These are phyloP conservation scores for Recurvirostra avosetta DNA, from an alignment of 2,113 vertebrate species.

Conservation along the genomic window DNA sequence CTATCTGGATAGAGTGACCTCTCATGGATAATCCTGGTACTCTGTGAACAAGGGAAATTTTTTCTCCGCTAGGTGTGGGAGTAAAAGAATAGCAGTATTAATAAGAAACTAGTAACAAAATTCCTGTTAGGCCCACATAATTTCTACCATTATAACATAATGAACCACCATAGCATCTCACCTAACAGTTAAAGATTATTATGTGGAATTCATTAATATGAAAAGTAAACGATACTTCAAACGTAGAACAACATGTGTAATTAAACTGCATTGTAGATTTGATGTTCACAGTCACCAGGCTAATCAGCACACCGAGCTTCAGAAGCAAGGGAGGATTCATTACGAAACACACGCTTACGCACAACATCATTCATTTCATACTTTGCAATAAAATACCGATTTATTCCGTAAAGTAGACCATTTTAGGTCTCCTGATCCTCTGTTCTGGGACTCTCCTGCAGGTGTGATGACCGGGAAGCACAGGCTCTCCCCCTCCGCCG, in stretches of 20 bases:
- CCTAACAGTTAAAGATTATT: not conserved
- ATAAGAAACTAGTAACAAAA: not conserved
- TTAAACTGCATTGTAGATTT: not conserved
- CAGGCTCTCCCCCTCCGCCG: not conserved
- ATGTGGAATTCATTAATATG: not conserved
- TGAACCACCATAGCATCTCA: not conserved
- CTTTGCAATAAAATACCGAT: not conserved
- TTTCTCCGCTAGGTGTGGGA: not conserved
- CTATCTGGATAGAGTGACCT: not conserved
- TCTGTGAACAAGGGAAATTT: not conserved
- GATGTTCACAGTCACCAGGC: not conserved
- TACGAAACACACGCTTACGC: fast-evolving
- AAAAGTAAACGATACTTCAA: not conserved
- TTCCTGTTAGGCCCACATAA: not conserved
- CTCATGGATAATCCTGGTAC: not conserved
- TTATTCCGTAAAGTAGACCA: not conserved
- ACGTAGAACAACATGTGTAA: not conserved
- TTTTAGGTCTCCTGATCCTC: fast-evolving
- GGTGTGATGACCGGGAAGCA: not conserved
- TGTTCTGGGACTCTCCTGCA: not conserved
- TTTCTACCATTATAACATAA: fast-evolving
- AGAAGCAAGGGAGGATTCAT: not conserved
- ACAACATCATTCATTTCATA: not conserved
- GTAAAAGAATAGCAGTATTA: not conserved
- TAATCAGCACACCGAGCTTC: not conserved